phyloP scores from a whole-genome alignment of 2,888 invertebrate species.

The Bugula neritina region DNA sequence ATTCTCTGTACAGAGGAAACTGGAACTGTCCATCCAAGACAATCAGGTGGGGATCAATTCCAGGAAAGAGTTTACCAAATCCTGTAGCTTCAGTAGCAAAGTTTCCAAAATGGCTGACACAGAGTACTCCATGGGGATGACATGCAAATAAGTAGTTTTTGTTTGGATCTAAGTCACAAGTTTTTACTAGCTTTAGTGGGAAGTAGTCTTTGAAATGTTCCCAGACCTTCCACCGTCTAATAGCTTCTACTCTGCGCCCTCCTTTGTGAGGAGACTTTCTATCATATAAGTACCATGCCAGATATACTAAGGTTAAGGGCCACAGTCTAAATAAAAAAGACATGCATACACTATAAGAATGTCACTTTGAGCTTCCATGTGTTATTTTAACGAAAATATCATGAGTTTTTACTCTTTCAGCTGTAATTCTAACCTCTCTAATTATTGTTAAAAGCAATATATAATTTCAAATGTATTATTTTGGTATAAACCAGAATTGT shows the following conservation, averaged over 20 bases:
- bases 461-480: neutral
- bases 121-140: slow-evolving; percentile 85
- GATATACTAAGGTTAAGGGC: slow-evolving; percentile 33
- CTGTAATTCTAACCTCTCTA: too few relatives aligned
- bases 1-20: slow-evolving; percentile 68
- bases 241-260: slow-evolving; percentile 58
- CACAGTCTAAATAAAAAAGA: slow-evolving; percentile 28
- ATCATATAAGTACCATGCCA: slow-evolving; percentile 57
- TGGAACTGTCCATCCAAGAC: slow-evolving; percentile 70
- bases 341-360: neutral
- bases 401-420: too few relatives aligned
- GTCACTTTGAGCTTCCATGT: too few relatives aligned
- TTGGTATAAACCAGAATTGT: neutral
- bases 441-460: too few relatives aligned
- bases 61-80: slow-evolving; percentile 56
- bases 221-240: slow-evolving; percentile 67
- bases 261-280: slow-evolving; percentile 59
- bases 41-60: slow-evolving; percentile 56
- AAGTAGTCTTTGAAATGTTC: slow-evolving; percentile 69
- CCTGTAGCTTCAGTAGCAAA: slow-evolving; percentile 66
- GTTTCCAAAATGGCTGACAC: slow-evolving; percentile 70
- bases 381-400: too few relatives aligned
- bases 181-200: slow-evolving; percentile 75
- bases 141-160: slow-evolving; percentile 74
- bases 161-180: slow-evolving; percentile 70